Percentiles rank a stretch among this genome's conserved stretches.
Conservation (phyloP, 2,113 vertebrate species). For the Phalacrocorax carbo region DNA sequence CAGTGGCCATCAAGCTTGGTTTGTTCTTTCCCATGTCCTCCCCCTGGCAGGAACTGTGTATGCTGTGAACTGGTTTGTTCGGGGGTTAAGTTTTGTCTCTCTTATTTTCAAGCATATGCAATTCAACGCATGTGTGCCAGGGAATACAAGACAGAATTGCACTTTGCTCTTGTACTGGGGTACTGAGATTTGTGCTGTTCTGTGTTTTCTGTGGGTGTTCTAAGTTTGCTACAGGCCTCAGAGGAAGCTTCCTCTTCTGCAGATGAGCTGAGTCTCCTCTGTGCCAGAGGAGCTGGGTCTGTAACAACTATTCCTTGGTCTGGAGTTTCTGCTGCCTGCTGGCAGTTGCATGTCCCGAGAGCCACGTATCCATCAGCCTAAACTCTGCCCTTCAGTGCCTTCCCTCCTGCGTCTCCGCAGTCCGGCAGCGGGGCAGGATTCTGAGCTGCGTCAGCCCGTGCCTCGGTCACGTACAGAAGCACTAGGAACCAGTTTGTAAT, state of each 20-base stretch:
- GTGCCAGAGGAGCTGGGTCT: background rate
- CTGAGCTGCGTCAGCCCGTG: background rate
- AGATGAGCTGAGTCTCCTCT: background rate
- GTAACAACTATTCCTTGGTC: background rate
- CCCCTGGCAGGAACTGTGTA: background rate
- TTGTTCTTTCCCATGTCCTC: background rate
- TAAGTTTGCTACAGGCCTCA: background rate
- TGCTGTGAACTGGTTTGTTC: background rate
- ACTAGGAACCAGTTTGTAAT: background rate
- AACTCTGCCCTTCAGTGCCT: background rate
- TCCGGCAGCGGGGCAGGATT: background rate
- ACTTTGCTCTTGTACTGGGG: background rate
- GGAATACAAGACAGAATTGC: background rate
- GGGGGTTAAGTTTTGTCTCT: background rate
- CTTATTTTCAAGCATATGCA: background rate
- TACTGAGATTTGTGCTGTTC: background rate
- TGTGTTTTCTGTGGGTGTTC: background rate
- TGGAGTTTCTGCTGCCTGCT: background rate
- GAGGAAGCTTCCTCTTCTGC: background rate
- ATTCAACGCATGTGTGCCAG: background rate
- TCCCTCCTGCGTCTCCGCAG: background rate
- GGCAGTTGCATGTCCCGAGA: background rate
- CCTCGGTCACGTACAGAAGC: background rate
- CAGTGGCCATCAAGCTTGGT: background rate
- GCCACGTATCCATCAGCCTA: background rate